These are phyloP conservation scores for Bos indicus DNA, from an alignment of 2,113 vertebrate species.

Conservation along the genomic window DNA sequence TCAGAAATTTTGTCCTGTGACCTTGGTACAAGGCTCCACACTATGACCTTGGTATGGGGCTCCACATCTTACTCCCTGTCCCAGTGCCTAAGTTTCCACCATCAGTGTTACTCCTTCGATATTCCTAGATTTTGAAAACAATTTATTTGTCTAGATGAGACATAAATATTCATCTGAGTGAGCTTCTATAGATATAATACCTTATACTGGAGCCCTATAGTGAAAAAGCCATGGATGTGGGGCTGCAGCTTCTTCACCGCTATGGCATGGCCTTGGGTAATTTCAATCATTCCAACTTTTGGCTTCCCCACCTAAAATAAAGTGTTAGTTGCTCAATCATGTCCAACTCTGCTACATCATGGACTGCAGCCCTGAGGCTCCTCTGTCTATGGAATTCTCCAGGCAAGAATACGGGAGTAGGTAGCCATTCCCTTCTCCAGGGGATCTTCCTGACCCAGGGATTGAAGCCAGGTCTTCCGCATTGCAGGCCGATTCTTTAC, in stretches of 20 bases:
- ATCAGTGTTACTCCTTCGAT: neutral
- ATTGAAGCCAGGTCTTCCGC: neutral
- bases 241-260: fast-evolving
- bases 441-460: neutral
- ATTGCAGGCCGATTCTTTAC: neutral
- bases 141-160: neutral
- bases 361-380: neutral
- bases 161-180: neutral
- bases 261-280: neutral
- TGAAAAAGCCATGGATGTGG: too few relatives aligned
- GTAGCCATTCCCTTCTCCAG: neutral
- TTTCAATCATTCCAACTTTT: neutral
- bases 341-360: neutral
- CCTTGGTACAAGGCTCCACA: neutral
- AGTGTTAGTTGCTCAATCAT: neutral
- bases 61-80: neutral
- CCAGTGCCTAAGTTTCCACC: neutral
- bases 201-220: neutral
- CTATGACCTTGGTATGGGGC: neutral
- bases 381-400: neutral
- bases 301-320: neutral
- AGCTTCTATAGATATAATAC: neutral
- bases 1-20: neutral
- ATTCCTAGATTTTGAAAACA: neutral
- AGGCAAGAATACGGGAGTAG: neutral